Percentiles rank a stretch among this genome's conserved stretches.
Evolutionary conservation across 2,113 vertebrate genomes (phyloP).

Genomic region (Sminthopsis crassicaudata): DNA sequence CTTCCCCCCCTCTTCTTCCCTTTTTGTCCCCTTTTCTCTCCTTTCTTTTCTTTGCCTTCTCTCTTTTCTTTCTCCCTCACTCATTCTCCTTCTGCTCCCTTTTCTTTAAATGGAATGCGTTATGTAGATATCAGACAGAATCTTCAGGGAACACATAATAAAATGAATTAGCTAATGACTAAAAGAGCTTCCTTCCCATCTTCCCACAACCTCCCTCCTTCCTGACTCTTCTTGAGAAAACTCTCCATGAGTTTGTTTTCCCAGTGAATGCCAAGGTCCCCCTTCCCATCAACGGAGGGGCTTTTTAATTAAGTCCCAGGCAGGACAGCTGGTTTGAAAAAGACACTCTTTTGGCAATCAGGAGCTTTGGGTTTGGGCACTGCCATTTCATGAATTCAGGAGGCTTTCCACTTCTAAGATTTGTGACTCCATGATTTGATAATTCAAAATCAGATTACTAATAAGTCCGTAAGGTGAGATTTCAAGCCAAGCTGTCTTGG

Average conservation of each 20-base stretch:
- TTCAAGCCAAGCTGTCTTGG: not conserved
- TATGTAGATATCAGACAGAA: slow-evolving; percentile 63
- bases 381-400: not conserved
- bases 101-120: slow-evolving; percentile 74
- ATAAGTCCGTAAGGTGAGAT: not conserved
- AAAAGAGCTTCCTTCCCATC: slow-evolving; percentile 38
- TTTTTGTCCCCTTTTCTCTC: too few species aligned
- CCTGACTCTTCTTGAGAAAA: not conserved
- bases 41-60: not conserved
- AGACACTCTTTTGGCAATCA: not conserved
- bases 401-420: not conserved
- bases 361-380: not conserved
- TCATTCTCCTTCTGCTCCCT: slow-evolving; percentile 68
- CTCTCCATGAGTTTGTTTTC: not conserved
- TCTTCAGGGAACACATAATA: slow-evolving; percentile 68
- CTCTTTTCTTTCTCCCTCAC: not conserved
- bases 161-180: slow-evolving; percentile 79
- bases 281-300: not conserved
- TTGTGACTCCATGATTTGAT: not conserved
- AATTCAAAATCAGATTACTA: not conserved
- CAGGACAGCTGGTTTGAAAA: not conserved
- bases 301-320: not conserved
- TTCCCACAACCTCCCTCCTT: slow-evolving; percentile 41
- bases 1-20: not conserved
- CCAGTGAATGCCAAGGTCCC: not conserved